Evolutionary conservation across 2,888 invertebrate genomes (phyloP), one percentile per base, ranked within the genome.

Genomic region (Mamestra brassicae): DNA sequence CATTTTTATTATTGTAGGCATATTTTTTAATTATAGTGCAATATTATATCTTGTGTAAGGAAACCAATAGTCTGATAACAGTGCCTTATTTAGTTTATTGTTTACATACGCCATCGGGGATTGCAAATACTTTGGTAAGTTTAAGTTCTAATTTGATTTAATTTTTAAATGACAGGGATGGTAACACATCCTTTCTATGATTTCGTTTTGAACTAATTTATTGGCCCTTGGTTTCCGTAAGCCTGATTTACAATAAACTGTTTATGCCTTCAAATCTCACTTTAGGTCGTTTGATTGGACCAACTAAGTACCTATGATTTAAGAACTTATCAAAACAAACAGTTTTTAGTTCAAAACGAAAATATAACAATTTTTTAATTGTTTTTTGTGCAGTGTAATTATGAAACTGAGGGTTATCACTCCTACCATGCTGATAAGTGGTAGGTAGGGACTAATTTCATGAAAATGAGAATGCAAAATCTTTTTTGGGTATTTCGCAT

Each of bases 1-100:
- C 54, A 15, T 50, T 61, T 65, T 63, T 76, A 50, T 42, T 42
- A 11, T 8, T 0, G 36, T 26, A 8, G 34, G 17, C 1, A 17
- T 67, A 69, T 57, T 57, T 50, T 13, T 62, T 57, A 68, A 8
- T 64, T 78, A 26, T 69, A 52, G 87, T 87, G 87, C 87, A 87
- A 87, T 87, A 83, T 78, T 87, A 81, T 78, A 79, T 82, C 65
- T 63, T 74, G 87, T 89, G 38, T 79, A 78, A 74, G 60, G 42
- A 85, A 90, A 89, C 83, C 34, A 84, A 89, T 88, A 85, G 92
- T 93, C 92, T 93, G 92, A 93, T 87, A 77, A 74, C 57, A 87
- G 92, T 93, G 93, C 92, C 91, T 86, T 89, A 84, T 74, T 65
- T 58, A 80, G 45, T 79, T 75, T 57, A 36, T 78, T 65, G 7